Evolutionary conservation across 1,140 invertebrate genomes (phyloP), one percentile per base, ranked within the genome.

Genomic region (Polyergus mexicanus): DNA sequence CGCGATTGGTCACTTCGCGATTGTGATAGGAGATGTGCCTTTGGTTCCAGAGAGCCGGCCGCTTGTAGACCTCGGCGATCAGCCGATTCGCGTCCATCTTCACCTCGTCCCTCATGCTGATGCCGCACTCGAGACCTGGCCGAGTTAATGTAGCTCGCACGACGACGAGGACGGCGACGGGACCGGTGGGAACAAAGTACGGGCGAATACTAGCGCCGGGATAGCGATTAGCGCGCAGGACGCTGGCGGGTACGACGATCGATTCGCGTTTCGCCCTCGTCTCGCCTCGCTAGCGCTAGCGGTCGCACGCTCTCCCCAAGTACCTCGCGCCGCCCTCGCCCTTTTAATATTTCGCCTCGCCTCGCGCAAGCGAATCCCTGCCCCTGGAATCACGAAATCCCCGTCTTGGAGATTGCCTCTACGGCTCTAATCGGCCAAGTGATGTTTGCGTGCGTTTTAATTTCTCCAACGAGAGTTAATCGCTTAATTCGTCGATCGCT

Each of bases 151-250:
- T 11, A 38, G 75, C 32, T 51, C 47, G 47, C 47, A 51, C 47
- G 47, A 19, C 47, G 44, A 44, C 41, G 10, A 44, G 4, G 44
- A 16, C 63, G 35, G 32, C 13, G 54, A n/a, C 38, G 81, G 47
- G 84, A 90, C 90, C 83, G 88, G 91, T 77, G 58, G 54, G 77
- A 89, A 85, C 89, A 87, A 91, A 92, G 89, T 89, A 92, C 90
- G 88, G 87, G 93, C 93, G 91, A 94, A 91, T 92, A 93, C 92
- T 94, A 94, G 93, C 93, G 90, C 92, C 88, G 91, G 90, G 91
- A 93, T 90, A 93, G 93, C 92, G 93, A 94, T 94, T 94, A 93
- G 93, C 93, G 94, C 94, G 94, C 94, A 94, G 94, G 94, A 93
- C 93, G 92, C 91, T 91, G 83, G 91, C 88, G 77, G 89, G 89